Evolutionary conservation across 2,888 invertebrate genomes (phyloP), one percentile per base, ranked within the genome.

Genomic region (Xestia c-nigrum): DNA sequence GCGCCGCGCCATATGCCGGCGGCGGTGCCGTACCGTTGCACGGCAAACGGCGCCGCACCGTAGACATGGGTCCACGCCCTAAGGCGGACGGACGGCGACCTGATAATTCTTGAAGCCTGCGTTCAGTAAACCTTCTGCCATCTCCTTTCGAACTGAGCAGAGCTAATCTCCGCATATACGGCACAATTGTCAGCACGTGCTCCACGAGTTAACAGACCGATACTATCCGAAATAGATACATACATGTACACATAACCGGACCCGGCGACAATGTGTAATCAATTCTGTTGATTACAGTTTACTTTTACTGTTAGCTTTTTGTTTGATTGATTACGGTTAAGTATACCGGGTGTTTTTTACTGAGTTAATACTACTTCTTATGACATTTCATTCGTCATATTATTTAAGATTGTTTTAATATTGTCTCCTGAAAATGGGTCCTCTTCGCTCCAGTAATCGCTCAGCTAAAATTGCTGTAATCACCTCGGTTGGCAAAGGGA

Each of bases 141-240:
- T 24, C 2, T 14, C 0, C 9, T 65, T 57, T 6, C 4, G n/a
- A 7, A 7, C 6, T n/a, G 24, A 21, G 0, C 24, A 1, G 21
- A 74, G 85, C 79, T 84, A 82, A 84, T 84, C 84, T 85, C 72
- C 72, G 68, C 75, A 80, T 80, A 85, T 76, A 76, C 83, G 80
- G 72, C 75, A 73, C 87, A 86, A 86, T 72, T 81, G 78, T 79
- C 64, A 86, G 86, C 91, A 89, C 91, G 91, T 90, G 91, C 86
- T 72, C 66, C 66, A 67, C 73, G 76, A 80, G 77, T 72, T 75
- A 80, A 77, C 78, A 78, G 55, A 84, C 69, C 69, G 78, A 84
- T 72, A 81, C 72, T 84, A 81, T 78, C 70, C 70, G 78, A 64
- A 85, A 73, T 55, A 74, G 74, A 84, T 81, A 84, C 50, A 31